Percentiles rank a stretch among this genome's conserved stretches.
phyloP scores from a whole-genome alignment of 2,888 invertebrate species.

The Nomada ferruginata region DNA sequence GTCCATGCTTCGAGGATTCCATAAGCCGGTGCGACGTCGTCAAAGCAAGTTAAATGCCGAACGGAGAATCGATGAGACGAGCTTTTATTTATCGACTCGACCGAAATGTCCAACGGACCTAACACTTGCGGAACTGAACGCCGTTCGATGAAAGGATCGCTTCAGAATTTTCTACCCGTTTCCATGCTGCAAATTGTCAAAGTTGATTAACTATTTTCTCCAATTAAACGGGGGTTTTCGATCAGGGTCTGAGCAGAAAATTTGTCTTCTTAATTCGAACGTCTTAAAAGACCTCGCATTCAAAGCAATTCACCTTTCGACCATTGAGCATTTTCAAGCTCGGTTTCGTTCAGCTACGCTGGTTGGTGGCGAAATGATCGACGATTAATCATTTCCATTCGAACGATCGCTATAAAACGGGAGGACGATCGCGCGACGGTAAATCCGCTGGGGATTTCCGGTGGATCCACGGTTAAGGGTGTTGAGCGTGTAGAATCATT shows the following conservation, averaged over 20 bases:
- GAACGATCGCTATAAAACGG: slow-evolving; percentile 6
- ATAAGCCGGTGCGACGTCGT: slow-evolving; percentile 45
- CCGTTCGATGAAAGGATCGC: neutral
- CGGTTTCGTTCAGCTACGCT: no score
- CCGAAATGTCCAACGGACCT: slow-evolving; percentile 30
- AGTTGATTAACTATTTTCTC: neutral
- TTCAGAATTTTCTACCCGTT: neutral
- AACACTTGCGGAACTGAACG: neutral
- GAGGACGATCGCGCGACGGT: neutral
- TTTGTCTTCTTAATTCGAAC: neutral
- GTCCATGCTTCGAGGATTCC: slow-evolving; percentile 61
- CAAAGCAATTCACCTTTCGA: neutral
- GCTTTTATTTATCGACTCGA: slow-evolving; percentile 53
- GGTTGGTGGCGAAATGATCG: neutral
- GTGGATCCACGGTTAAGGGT: neutral
- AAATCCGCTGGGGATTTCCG: neutral
- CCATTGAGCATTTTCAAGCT: no score
- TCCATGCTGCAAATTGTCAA: neutral
- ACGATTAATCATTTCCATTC: neutral
- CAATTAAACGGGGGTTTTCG: neutral
- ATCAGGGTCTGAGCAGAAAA: neutral
- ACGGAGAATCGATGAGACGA: slow-evolving; percentile 48
- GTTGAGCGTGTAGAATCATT: slow-evolving; percentile 31
- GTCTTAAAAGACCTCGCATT: neutral
- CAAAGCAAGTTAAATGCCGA: slow-evolving; percentile 62